Percentiles rank a stretch among this genome's conserved stretches.
These are phyloP conservation scores for Gadopsis bispinosus DNA, from an alignment of 2,797 vertebrate species.

Conservation along the genomic window DNA sequence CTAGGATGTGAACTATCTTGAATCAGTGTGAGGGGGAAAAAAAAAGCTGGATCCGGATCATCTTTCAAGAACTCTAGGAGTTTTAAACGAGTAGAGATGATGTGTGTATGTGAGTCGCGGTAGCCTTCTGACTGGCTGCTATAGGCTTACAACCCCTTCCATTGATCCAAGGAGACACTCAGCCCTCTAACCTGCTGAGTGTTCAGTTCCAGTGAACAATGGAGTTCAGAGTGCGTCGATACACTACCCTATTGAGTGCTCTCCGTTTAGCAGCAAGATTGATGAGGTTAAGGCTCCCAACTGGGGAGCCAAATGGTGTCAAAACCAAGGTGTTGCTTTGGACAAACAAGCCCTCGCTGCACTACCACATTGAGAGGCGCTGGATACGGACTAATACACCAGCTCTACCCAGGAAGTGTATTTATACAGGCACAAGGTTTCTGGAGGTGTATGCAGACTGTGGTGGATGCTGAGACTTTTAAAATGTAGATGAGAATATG, in stretches of 20 bases:
- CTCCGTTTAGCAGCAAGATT: constrained; percentile 86
- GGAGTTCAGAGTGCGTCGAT: constrained; percentile 85
- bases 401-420: constrained; percentile 12
- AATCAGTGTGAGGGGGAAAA: constrained; percentile 38
- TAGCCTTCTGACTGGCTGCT: constrained; percentile 75
- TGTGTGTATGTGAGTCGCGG: constrained; percentile 40
- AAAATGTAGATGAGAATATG: constrained; percentile 67
- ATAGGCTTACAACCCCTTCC: constrained; percentile 81
- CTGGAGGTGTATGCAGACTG: constrained; percentile 37
- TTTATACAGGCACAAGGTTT: constrained; percentile 14
- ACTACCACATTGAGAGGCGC: constrained; percentile 7
- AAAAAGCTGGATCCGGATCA: constrained; percentile 42
- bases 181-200: constrained; percentile 89
- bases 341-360: constrained; percentile 61
- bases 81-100: constrained; percentile 52
- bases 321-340: constrained; percentile 80
- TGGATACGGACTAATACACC: constrained; percentile 32
- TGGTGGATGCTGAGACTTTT: constrained; percentile 35
- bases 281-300: constrained; percentile 86
- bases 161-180: constrained; percentile 87
- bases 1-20: constrained; percentile 30
- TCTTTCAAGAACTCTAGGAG: constrained; percentile 48
- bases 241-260: constrained; percentile 86
- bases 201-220: constrained; percentile 88
- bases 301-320: constrained; percentile 77